Evolutionary conservation across 2,797 vertebrate genomes (phyloP).

Genomic region (Tragelaphus oryx): DNA sequence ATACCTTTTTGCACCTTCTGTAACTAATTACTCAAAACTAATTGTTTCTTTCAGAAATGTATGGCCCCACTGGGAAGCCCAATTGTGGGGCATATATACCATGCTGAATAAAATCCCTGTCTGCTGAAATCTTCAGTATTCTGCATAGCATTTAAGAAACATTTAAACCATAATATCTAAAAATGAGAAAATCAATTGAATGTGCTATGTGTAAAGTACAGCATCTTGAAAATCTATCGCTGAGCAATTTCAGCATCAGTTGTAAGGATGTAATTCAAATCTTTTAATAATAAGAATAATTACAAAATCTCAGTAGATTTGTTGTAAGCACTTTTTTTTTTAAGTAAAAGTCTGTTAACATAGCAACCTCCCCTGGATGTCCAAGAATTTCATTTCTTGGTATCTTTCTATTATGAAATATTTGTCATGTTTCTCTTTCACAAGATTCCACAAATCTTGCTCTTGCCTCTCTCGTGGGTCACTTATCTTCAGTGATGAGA

Average conservation of each 20-base stretch:
- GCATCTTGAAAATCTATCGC: constrained; percentile 59
- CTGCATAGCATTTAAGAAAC: constrained; percentile 73
- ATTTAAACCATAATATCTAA: constrained; percentile 77
- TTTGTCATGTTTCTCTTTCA: constrained; percentile 68
- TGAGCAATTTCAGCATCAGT: constrained; percentile 71
- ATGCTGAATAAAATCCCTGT: constrained; percentile 55
- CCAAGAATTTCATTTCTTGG: constrained; percentile 70
- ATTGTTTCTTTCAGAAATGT: constrained; percentile 75
- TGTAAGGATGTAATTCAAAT: constrained; percentile 75
- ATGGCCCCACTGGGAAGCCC: constrained; percentile 69
- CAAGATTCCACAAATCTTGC: constrained; percentile 73
- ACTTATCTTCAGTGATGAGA: constrained; percentile 72
- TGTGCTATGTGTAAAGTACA: constrained; percentile 61
- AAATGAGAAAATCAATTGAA: constrained; percentile 75
- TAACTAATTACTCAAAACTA: constrained; percentile 76
- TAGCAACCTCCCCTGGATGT: constrained; percentile 61
- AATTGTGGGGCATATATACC: constrained; percentile 46
- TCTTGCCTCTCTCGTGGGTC: constrained; percentile 57
- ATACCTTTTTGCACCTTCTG: constrained; percentile 75
- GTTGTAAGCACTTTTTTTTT: constrained; percentile 78
- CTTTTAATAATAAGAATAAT: constrained; percentile 74
- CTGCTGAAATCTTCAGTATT: constrained; percentile 74
- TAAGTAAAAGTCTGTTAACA: constrained; percentile 70
- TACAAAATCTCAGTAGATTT: constrained; percentile 70
- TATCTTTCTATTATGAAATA: constrained; percentile 72